Base-by-base conservation (phyloP, 2,797 vertebrate genomes). In the Furcifer pardalis region DNA sequence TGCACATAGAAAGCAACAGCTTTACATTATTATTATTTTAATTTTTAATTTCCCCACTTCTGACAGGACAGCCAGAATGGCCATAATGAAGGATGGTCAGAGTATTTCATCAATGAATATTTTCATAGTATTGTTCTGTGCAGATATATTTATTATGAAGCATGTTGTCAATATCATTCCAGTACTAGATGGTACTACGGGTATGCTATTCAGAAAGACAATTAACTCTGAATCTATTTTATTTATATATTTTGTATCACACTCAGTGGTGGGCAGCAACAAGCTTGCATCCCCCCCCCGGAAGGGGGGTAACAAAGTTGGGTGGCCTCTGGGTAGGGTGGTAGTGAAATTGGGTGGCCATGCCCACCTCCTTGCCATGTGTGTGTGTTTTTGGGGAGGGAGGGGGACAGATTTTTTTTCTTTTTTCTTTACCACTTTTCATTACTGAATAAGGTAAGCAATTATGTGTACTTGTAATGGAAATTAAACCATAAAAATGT, bases 371-470 rank as follows among this genome's bases (percentile, higher is more conserved):
- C n/a, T n/a, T n/a, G n/a, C n/a, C n/a, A n/a, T n/a, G 93, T 86
- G 46, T 94, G 86, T 91, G 94, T 92, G 82, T 91, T 84, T 7
- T 7, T 27, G 30, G 30, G n/a, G 66, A 2, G 32, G 44, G 10
- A 10, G 10, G 44, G 44, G 44, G 10, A 10, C 10, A 46, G 10
- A 10, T 10, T 46, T 46, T 46, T 46, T 46, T 46, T 94, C 93
- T 92, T 94, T 94, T 94, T 93, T 90, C 92, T 94, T 94, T 91
- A 91, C 87, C 92, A 86, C 83, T 94, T 94, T 93, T 72, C 84
- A 95, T 95, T 95, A 95, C 92, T 94, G 92, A 94, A 93, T 90
- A 93, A 81, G 81, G 87, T 84, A 93, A 91, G 86, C 83, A 94
- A 93, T 95, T 95, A 94, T 93, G 79, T 89, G 89, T 92, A 82